Conservation (phyloP, 1,140 invertebrate genomes). For the Dermatophagoides farinae region DNA sequence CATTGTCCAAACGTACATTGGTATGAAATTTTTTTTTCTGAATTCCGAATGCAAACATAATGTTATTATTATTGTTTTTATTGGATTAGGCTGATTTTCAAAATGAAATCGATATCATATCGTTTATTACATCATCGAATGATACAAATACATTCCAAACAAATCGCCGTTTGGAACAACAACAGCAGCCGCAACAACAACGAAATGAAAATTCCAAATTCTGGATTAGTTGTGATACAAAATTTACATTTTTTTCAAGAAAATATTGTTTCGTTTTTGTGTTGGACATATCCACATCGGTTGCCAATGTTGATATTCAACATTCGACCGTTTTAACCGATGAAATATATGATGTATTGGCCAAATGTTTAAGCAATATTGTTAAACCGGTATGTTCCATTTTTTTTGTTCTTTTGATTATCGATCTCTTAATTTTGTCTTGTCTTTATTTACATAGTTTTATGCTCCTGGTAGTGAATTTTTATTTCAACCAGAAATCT, state of each 20-base stretch:
- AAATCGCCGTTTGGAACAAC: constrained; percentile 15
- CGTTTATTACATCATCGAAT: constrained; percentile 32
- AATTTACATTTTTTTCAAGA: constrained; percentile 31
- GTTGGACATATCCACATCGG: constrained; percentile 57
- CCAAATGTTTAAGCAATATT: constrained; percentile 13
- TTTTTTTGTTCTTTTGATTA: no score
- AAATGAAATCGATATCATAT: constrained; percentile 39
- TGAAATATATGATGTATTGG: constrained; percentile 1
- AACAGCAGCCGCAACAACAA: no score
- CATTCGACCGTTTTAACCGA: constrained; percentile 2
- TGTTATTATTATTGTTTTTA: not conserved
- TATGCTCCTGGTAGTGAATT: constrained; percentile 41
- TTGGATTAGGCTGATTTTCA: constrained; percentile 21
- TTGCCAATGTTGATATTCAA: constrained; percentile 35
- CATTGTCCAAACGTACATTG: not conserved
- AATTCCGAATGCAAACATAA: not conserved
- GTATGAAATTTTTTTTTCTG: not conserved
- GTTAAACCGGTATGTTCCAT: constrained; percentile 24
- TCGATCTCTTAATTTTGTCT: constrained; percentile 9
- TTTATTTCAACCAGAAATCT: constrained; percentile 45
- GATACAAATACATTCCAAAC: constrained; percentile 33
- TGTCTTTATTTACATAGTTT: constrained; percentile 32
- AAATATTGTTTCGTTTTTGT: constrained; percentile 50
- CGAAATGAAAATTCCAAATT: constrained; percentile 22
- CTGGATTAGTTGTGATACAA: constrained; percentile 32